Base-by-base conservation (phyloP, 2,797 vertebrate genomes). In the Tadarida brasiliensis region DNA sequence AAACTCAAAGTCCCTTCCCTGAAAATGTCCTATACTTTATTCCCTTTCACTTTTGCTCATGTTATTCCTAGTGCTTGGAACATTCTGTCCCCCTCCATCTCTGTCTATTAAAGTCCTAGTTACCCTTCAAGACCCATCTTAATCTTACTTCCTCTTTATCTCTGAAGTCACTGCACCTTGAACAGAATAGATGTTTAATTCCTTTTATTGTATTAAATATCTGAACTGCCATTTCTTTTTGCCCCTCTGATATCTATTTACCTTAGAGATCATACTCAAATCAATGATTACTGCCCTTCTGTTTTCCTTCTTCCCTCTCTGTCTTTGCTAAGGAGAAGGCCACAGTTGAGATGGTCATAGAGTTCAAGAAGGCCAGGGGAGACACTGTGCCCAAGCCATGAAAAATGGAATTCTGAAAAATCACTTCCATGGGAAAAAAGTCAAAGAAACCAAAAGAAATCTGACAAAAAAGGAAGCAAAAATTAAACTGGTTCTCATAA, bases 401-500 rank as follows among this genome's bases (percentile, higher is more conserved):
- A 54, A 87, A 89, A 94, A 33, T 73, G 15, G 59, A 93, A 71
- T 59, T 44, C 12, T 87, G 54, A 57, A 81, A 94, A 82, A 51
- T 80, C 7, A 89, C 17, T 90, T 93, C 19, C 70, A 14, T 35
- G 19, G 26, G 10, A 70, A 68, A 85, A 88, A 90, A 88, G 49
- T 63, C 39, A 90, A 90, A 76, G n/a, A 95, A 74, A 88, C 26
- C 24, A 87, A 87, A 61, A 83, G n/a, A 92, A 14, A 87, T 51
- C n/a, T 95, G 63, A 5, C 63, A 92, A 78, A 91, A 94, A 74
- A 22, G 44, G 59, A 87, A 90, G 47, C 30, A 83, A 93, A 49
- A 54, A 70, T 86, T 90, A 85, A 97, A 35, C 16, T 86, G 57
- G 16, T 95, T 35, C 35, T 86, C 74, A 54, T 94, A 95, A 86